Evolutionary conservation across 2,797 vertebrate species (phyloP).

Genomic region (Sebastes nivosus): DNA sequence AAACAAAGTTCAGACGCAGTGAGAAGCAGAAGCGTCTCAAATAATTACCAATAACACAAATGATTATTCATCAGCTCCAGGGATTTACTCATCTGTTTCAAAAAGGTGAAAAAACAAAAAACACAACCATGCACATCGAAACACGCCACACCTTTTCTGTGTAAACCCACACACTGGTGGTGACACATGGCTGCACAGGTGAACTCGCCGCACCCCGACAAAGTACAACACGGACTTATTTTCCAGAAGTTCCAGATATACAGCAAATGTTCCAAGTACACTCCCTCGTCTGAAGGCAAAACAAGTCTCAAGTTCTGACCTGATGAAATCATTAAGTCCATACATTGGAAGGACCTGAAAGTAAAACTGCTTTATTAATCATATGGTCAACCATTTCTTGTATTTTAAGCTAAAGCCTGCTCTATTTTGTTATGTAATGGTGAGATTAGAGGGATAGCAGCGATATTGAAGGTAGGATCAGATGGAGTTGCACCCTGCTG

Average conservation of each 20-base stretch:
- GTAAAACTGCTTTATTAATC: too few relatives aligned
- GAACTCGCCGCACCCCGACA: neutral
- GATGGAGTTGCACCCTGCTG: too few relatives aligned
- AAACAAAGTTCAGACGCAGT: neutral
- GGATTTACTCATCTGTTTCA: neutral
- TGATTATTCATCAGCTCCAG: neutral
- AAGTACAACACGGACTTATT: neutral
- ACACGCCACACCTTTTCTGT: neutral
- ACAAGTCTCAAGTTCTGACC: neutral
- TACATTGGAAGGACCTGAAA: neutral
- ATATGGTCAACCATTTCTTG: too few relatives aligned
- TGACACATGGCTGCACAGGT: neutral
- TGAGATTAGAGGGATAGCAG: too few relatives aligned
- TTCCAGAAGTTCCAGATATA: neutral
- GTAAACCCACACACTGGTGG: neutral
- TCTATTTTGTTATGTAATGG: too few relatives aligned
- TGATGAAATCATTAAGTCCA: neutral
- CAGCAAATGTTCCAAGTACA: neutral
- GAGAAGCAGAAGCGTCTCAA: neutral
- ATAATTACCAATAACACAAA: conserved; percentile 14
- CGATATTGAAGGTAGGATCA: too few relatives aligned
- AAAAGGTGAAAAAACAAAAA: neutral
- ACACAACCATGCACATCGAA: neutral
- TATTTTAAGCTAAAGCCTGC: too few relatives aligned
- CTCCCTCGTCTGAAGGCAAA: neutral